Evolutionary conservation across 2,888 invertebrate genomes (phyloP).

Genomic region (Drosophila parthenogenetica): DNA sequence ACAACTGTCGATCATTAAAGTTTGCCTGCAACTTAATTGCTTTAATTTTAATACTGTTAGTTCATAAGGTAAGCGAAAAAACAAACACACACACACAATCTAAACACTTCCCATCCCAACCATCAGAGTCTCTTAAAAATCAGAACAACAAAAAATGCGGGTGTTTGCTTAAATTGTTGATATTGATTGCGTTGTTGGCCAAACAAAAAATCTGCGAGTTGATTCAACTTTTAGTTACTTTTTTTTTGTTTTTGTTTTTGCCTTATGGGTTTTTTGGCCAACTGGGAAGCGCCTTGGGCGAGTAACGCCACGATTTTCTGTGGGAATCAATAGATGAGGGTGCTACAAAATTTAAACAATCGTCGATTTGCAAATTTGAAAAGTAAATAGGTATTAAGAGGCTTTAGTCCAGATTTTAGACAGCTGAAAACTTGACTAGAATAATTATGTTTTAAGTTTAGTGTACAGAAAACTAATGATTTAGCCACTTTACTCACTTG

Average conservation of each 20-base stretch:
- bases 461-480: too few relatives aligned
- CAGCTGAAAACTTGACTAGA: too few relatives aligned
- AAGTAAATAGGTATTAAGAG: not conserved
- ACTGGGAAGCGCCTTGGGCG: conserved; percentile 45
- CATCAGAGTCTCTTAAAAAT: conserved; percentile 7
- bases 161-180: conserved; percentile 47
- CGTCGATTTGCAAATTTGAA: conserved; percentile 20
- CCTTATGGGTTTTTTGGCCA: conserved; percentile 3
- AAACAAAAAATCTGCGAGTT: conserved; percentile 43
- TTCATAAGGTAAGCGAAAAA: conserved; percentile 82
- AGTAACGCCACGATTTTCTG: conserved; percentile 17
- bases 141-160: conserved; percentile 55
- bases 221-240: conserved; percentile 39
- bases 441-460: too few relatives aligned
- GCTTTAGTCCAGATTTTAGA: not conserved
- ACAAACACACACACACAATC: conserved; percentile 16
- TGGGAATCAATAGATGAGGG: conserved; percentile 49
- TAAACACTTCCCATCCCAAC: conserved; percentile 28
- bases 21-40: conserved; percentile 82
- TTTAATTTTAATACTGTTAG: conserved; percentile 83
- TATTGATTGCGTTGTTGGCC: conserved; percentile 45
- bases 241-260: conserved; percentile 31
- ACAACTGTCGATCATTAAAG: conserved; percentile 80
- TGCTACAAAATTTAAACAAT: conserved; percentile 11
- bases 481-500: too few relatives aligned